Evolutionary conservation across 2,113 vertebrate genomes (phyloP).

Genomic region (Anguilla japonica): DNA sequence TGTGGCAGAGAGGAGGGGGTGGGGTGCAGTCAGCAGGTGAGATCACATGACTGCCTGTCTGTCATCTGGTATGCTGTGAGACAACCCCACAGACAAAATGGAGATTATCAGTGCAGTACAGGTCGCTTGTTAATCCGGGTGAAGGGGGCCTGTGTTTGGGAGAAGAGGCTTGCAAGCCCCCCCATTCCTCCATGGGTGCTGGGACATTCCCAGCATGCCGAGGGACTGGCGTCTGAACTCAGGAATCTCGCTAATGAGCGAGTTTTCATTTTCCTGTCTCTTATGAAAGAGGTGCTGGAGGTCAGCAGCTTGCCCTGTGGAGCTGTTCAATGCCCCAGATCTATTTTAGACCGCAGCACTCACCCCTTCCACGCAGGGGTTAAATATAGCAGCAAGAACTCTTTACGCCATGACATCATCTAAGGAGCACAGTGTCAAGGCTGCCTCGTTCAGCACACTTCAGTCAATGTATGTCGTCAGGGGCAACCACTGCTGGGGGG

Average conservation of each 20-base stretch:
- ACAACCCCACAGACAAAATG: not conserved
- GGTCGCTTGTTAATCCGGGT: not conserved
- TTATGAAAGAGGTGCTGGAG: constrained; percentile 9
- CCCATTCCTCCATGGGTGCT: not conserved
- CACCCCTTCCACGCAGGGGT: constrained; percentile 58
- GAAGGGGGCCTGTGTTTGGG: not conserved
- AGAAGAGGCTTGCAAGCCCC: too few relatives aligned
- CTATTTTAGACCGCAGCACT: constrained; percentile 56
- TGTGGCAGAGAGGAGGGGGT: not conserved
- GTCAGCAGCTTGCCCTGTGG: not conserved
- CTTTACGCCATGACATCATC: constrained; percentile 54
- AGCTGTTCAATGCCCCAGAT: constrained; percentile 35
- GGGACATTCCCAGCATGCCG: constrained; percentile 1
- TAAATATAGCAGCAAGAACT: constrained; percentile 64
- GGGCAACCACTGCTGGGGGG: not conserved
- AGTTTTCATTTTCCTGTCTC: not conserved
- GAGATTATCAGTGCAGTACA: not conserved
- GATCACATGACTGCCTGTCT: not conserved
- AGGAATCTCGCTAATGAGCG: constrained; percentile 12
- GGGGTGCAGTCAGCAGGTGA: not conserved
- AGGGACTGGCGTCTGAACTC: not conserved
- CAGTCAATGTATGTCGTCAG: not conserved
- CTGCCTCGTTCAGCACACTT: not conserved
- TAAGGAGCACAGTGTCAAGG: not conserved
- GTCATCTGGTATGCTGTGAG: not conserved